phyloP scores from a whole-genome alignment of 2,113 vertebrate species.

The Ptychochromis oligacanthus region DNA sequence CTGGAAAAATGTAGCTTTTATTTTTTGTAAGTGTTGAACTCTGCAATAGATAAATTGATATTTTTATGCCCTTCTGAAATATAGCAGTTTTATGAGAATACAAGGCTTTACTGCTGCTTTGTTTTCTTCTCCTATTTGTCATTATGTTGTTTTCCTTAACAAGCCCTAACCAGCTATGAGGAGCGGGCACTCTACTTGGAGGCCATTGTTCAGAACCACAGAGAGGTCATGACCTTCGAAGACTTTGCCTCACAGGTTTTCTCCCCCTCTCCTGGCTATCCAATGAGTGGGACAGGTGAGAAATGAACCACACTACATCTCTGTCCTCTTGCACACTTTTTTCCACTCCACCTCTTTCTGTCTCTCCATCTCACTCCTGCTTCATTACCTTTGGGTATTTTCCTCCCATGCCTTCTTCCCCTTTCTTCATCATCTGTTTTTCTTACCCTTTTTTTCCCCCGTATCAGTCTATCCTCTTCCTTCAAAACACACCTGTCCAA shows the following conservation, averaged over 20 bases:
- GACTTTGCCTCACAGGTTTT: constrained; percentile 98
- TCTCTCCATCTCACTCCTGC: neutral
- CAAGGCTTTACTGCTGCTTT: neutral
- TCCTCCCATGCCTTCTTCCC: neutral
- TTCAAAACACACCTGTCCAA: constrained; percentile 75
- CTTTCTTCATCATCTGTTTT: neutral
- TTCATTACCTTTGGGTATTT: constrained; percentile 14
- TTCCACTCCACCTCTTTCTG: neutral
- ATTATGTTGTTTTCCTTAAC: constrained; percentile 83
- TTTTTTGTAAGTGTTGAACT: neutral
- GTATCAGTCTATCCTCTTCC: constrained; percentile 24
- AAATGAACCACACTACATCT: constrained; percentile 34
- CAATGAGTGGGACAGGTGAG: constrained; percentile 93
- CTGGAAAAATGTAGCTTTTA: neutral
- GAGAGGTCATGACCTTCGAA: constrained; percentile 97
- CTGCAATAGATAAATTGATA: neutral
- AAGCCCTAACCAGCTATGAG: constrained; percentile 85
- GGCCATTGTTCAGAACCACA: constrained; percentile 97
- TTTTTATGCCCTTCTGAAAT: neutral
- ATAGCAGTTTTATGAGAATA: neutral
- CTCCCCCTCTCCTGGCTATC: constrained; percentile 90
- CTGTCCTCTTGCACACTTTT: neutral
- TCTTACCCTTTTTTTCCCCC: neutral
- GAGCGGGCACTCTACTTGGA: constrained; percentile 96
- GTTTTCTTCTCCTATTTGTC: neutral